Base-by-base conservation (phyloP, 2,888 invertebrate species). In the Atrina japonica region DNA sequence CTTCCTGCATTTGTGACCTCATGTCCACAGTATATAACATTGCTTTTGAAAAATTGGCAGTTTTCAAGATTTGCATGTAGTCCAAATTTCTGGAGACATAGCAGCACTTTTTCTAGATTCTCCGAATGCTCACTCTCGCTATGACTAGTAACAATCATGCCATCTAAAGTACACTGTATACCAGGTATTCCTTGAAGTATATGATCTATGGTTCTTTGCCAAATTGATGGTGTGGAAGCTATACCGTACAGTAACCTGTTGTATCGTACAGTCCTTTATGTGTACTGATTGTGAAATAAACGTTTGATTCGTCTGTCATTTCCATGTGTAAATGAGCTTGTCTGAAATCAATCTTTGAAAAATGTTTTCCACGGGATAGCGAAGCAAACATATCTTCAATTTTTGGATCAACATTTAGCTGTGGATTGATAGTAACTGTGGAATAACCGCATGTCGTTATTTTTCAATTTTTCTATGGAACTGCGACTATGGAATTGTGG, bases 201-300 rank as follows among this genome's bases (percentile, higher is more conserved):
- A 29, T 73, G 70, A 30, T 80, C 71, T 60, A 80, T 78, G 3
- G 73, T 65, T 18, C 73, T n/a, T 53, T 81, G 77, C 63, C 61
- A 76, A 18, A 79, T 77, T 18, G 71, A 75, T 35, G 77, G 76
- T 16, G 73, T 70, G 9, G 76, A 68, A 5, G 74, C 60, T 2
- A 77, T 63, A 23, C 80, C 73, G 56, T 50, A 81, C 11, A 55
- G 21, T 9, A 81, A 27, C 27, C 78, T n/a, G 18, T 77, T 82
- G 41, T 59, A 76, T 2, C 25, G 35, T 69, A 79, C 11, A 78
- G 56, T n/a, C 70, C 71, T 83, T n/a, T n/a, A n/a, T n/a, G n/a
- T n/a, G n/a, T n/a, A n/a, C n/a, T n/a, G n/a, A n/a, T n/a, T n/a
- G n/a, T n/a, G n/a, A n/a, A n/a, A n/a, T n/a, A n/a, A n/a, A n/a